These are phyloP conservation scores for Myotis davidii DNA, from an alignment of 2,113 vertebrate species.

Conservation along the genomic window DNA sequence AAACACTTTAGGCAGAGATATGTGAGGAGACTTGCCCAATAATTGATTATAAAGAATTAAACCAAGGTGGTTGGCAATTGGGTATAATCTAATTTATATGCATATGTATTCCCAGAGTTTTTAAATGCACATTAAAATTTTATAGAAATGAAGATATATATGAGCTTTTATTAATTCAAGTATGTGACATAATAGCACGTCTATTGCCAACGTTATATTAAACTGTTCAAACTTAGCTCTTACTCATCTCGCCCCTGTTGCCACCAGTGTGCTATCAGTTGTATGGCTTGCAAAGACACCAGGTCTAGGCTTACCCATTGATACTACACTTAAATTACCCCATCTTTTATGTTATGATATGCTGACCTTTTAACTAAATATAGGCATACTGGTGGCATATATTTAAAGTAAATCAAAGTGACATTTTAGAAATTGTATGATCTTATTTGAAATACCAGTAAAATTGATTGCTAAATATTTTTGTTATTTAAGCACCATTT, in stretches of 20 bases:
- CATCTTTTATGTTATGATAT: background rate
- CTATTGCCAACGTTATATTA: background rate
- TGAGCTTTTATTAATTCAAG: background rate
- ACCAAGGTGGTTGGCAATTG: background rate
- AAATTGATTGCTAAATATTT: background rate
- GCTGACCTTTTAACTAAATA: background rate
- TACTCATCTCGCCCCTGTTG: background rate
- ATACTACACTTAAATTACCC: background rate
- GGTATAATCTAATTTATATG: background rate
- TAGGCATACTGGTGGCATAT: background rate
- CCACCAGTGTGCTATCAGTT: too few species aligned
- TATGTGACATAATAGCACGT: background rate
- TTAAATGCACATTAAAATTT: background rate
- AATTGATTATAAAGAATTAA: background rate
- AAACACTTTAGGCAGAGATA: background rate
- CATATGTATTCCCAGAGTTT: background rate
- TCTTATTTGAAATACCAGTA: slow-evolving; percentile 9
- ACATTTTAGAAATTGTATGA: background rate
- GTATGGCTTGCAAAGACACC: background rate
- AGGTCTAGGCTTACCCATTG: background rate
- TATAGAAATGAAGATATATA: background rate
- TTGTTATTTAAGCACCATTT: background rate
- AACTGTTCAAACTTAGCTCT: background rate
- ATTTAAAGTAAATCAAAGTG: background rate
- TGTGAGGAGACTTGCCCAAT: background rate